These are phyloP conservation scores for Ctenopoma kingsleyae DNA, from an alignment of 2,797 vertebrate genomes.

Conservation along the genomic window DNA sequence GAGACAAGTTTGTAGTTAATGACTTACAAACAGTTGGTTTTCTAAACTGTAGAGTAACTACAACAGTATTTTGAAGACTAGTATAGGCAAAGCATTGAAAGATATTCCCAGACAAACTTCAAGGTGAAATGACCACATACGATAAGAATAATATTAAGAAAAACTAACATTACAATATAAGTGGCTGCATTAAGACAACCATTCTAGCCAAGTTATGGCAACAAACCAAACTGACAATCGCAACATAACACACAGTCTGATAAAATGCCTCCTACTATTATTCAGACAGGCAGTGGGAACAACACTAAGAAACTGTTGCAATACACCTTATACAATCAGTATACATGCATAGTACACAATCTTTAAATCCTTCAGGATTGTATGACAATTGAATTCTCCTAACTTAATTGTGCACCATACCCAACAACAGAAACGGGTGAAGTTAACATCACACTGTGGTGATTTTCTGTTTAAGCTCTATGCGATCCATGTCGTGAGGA, in stretches of 20 bases:
- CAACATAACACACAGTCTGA: not conserved
- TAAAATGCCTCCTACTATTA: not conserved
- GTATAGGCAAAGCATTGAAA: not conserved
- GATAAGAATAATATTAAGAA: not conserved
- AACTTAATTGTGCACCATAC: not conserved
- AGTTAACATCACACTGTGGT: too few relatives aligned
- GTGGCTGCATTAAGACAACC: not conserved
- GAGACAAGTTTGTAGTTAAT: not conserved
- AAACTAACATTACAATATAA: not conserved
- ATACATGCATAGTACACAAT: not conserved
- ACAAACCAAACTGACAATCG: not conserved
- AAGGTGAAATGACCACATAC: slow-evolving; percentile 3
- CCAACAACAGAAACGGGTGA: too few relatives aligned
- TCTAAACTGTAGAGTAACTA: not conserved
- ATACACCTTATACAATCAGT: too few relatives aligned
- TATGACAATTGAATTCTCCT: not conserved
- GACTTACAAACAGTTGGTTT: not conserved
- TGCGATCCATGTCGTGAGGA: too few relatives aligned
- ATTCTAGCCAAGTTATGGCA: slow-evolving; percentile 12
- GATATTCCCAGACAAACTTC: not conserved
- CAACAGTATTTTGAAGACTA: not conserved
- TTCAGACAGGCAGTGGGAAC: not conserved
- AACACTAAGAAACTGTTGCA: slow-evolving; percentile 1
- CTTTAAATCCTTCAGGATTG: too few relatives aligned
- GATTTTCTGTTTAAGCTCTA: too few relatives aligned